Evolutionary conservation across 2,888 invertebrate species (phyloP), one percentile per base, ranked within the genome.

Genomic region (Melinopterus prodromus): DNA sequence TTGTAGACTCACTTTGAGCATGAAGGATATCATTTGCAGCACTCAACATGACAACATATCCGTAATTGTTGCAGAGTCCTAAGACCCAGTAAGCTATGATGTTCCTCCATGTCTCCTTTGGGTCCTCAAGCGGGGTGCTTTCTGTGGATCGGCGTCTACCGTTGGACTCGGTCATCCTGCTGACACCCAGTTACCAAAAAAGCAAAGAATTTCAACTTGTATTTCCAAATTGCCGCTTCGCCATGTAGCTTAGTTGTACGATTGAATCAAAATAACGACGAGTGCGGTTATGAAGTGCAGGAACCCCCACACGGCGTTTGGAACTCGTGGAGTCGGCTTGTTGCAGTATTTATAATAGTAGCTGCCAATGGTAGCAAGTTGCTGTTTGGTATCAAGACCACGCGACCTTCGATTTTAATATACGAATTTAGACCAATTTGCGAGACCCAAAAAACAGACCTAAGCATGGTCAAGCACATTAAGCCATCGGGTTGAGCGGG

Each of bases 1-100:
- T 78, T 74, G 78, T 77, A 74, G 80, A 71, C 16, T 77, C 36
- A 69, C 78, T 78, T 75, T 83, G 80, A 16, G 81, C 69, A 37
- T 82, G 79, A 16, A 85, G 84, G 77, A 96, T 95, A 87, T 97
- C 96, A 87, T 94, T 93, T 0, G 97, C 96, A 6, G 96, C 96
- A 86, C 94, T 95, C 78, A 96, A 89, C 96, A 96, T 96, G 36
- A 97, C 94, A 70, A 96, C 96, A 88, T 96, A 97, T 77, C 95
- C 95, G 88, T 95, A 96, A 89, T 96, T 97, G 88, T 97, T 97
- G 88, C 95, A 95, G 7, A 97, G 89, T 6, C 97, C 97, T 71
- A 97, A 90, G 1, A 96, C 90, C 96, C 96, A 94, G 86, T 93
- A 94, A 0, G 93, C 93, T 0, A 91, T 85, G 16, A 94, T 86